Percentiles rank a stretch among this genome's conserved stretches.
Evolutionary conservation across 2,888 invertebrate species (phyloP).

Genomic region (Aspidiotus destructor): DNA sequence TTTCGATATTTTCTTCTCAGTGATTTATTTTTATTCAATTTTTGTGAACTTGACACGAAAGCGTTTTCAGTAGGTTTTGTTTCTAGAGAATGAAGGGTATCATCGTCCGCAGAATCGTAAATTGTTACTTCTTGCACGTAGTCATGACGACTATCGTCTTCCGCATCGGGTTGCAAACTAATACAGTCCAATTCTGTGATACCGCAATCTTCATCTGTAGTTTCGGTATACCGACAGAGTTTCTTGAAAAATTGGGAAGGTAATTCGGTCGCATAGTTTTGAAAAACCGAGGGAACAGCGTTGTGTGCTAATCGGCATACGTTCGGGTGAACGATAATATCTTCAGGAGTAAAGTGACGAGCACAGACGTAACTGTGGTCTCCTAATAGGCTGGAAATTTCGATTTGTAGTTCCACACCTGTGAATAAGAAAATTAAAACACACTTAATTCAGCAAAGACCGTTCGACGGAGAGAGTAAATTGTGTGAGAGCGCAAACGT

Average conservation of each 20-base stretch:
- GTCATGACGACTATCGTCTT: neutral
- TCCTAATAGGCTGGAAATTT: slow-evolving; percentile 18
- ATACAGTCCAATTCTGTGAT: neutral
- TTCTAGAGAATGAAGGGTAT: neutral
- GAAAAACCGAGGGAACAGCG: slow-evolving; percentile 20
- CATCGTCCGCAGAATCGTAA: neutral
- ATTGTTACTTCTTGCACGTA: slow-evolving; percentile 9
- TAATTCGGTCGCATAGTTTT: slow-evolving; percentile 16
- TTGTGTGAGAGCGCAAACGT: neutral
- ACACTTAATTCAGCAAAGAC: neutral
- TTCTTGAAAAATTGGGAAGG: slow-evolving; percentile 25
- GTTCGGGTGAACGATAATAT: slow-evolving; percentile 23
- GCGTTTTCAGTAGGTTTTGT: neutral
- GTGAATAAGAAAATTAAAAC: neutral
- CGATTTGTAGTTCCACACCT: slow-evolving; percentile 28
- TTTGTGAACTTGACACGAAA: neutral
- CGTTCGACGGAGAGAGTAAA: neutral
- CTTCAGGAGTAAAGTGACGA: slow-evolving; percentile 21
- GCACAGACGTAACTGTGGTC: slow-evolving; percentile 27
- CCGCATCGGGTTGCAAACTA: neutral
- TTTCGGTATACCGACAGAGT: slow-evolving; percentile 18
- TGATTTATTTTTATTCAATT: slow-evolving; percentile 10
- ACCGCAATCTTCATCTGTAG: slow-evolving; percentile 5
- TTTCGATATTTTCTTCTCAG: slow-evolving; percentile 8
- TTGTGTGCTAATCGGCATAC: slow-evolving; percentile 17